Evolutionary conservation across 53 echinoderm and acorn worm genomes (phyloP).

Genomic region (Pentamera pediparva): DNA sequence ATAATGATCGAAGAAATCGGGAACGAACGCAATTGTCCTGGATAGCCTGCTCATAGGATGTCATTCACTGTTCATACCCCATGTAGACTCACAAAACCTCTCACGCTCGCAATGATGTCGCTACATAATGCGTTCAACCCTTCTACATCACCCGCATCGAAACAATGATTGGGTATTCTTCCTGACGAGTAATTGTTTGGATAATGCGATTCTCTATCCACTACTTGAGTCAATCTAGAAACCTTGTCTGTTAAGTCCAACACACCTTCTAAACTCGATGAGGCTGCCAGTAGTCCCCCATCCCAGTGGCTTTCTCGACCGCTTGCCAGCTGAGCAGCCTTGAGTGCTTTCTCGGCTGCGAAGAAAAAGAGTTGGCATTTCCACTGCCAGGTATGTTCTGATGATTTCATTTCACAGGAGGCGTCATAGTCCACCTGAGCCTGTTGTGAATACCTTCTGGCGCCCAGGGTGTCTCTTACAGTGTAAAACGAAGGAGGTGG

Average conservation of each 20-base stretch:
- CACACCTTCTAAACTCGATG: not conserved
- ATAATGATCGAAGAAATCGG: too few species aligned
- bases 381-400: slow-evolving; percentile 3
- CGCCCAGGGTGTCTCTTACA: not conserved
- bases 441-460: not conserved
- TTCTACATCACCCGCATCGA: too few species aligned
- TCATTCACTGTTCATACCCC: too few species aligned
- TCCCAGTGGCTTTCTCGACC: not conserved
- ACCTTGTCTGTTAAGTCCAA: slow-evolving; percentile 7
- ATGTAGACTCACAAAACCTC: too few species aligned
- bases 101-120: too few species aligned
- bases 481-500: slow-evolving; percentile 11
- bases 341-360: slow-evolving; percentile 12
- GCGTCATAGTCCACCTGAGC: not conserved
- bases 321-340: not conserved
- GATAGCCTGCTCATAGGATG: too few species aligned
- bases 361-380: slow-evolving; percentile 23
- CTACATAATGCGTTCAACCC: too few species aligned
- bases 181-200: too few species aligned
- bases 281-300: not conserved
- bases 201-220: slow-evolving; percentile 8
- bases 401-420: not conserved
- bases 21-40: too few species aligned
- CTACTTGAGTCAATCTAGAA: not conserved
- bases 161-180: too few species aligned